Base-by-base conservation (phyloP, 2,113 vertebrate species). In the Oreochromis spilurus region DNA sequence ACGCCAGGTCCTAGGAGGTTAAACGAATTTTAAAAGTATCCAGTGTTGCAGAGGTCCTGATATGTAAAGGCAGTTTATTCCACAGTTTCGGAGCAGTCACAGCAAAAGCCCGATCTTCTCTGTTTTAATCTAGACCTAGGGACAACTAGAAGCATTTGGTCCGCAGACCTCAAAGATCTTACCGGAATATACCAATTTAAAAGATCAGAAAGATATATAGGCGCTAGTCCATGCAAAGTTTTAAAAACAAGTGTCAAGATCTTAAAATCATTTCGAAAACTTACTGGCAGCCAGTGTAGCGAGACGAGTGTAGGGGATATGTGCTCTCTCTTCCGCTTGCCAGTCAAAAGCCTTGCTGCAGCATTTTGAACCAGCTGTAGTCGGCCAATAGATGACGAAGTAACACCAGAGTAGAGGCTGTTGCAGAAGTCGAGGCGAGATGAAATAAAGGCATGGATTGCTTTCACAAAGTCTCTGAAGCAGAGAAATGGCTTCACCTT, bases 191-290 rank as follows among this genome's bases (percentile, higher is more conserved):
- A 31, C 29, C 29, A 31, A 31, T 31, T 31, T 31, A 31, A 31
- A 31, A 31, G 29, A 31, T 31, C 29, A 31, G 29, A 31, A 31
- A 31, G 29, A 60, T 57, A 60, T 4, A 58, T 2, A 58, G 57
- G 57, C 31, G 57, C 57, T 17, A 58, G 2, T 58, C 14, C 26
- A 31, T 58, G 26, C 26, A 58, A 58, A 17, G 7, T 58, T 58
- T 1, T 58, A 3, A 16, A 58, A 31, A 31, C 57, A 31, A 58
- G 57, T 31, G 26, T 58, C 14, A 58, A 58, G 57, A 58, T 58
- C 14, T 58, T 58, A 58, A 58, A 58, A 58, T 31, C 26, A 31
- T 31, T 58, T 58, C 0, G 0, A 58, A 58, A 58, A 3, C 26
- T 31, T 2, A 17, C 8, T 17, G 26, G 3, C 26, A 58, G 57